Conservation (phyloP, 2,888 invertebrate species). For the Sicus ferrugineus region DNA sequence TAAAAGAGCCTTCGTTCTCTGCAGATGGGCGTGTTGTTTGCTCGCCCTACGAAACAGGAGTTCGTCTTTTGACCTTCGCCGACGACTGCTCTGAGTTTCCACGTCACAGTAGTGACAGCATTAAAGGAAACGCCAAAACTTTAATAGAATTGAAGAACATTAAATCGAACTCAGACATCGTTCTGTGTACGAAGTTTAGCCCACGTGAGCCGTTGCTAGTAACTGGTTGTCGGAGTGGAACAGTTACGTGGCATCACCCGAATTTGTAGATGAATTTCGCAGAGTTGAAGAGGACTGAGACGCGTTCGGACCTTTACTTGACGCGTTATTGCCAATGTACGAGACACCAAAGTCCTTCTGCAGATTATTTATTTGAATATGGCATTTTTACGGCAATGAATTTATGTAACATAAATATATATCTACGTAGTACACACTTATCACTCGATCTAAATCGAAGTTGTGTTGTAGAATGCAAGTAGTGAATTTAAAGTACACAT, state of each 20-base stretch:
- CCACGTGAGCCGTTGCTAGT: constrained; percentile 86
- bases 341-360: neutral
- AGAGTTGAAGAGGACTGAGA: neutral
- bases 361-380: neutral
- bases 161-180: constrained; percentile 79
- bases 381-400: neutral
- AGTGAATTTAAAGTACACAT: too few species aligned
- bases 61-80: constrained; percentile 84
- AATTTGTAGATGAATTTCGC: constrained; percentile 47
- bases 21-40: constrained; percentile 89
- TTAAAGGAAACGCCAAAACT: constrained; percentile 58
- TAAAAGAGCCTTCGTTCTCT: constrained; percentile 92
- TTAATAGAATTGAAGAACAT: constrained; percentile 75
- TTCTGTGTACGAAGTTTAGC: constrained; percentile 89
- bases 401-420: neutral
- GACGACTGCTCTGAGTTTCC: constrained; percentile 80
- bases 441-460: too few species aligned
- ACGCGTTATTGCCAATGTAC: neutral
- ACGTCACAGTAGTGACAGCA: constrained; percentile 61
- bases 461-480: too few species aligned
- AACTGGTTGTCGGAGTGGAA: constrained; percentile 88
- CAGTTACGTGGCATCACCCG: constrained; percentile 91
- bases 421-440: too few species aligned
- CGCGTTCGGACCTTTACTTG: neutral
- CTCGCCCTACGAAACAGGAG: constrained; percentile 87